Evolutionary conservation across 1,140 invertebrate species (phyloP).

Genomic region (Bicyclus anynana): DNA sequence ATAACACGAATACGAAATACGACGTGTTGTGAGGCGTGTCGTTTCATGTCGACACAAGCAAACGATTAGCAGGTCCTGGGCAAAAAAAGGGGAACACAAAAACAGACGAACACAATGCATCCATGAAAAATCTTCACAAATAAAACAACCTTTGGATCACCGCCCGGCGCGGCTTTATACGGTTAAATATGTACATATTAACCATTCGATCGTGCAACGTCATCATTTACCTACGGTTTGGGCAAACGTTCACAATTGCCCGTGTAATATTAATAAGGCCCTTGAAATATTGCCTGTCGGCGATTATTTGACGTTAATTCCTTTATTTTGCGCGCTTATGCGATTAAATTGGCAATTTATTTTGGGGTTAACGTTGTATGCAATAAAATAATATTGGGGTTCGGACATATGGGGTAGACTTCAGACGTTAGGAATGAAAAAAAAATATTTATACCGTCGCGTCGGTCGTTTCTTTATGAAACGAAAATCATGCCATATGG

Average conservation of each 20-base stretch:
- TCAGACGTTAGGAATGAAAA: no score
- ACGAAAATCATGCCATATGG: no score
- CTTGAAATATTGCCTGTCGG: constrained; percentile 32
- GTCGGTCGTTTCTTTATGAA: no score
- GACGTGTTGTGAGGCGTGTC: constrained; percentile 41
- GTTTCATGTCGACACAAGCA: constrained; percentile 59
- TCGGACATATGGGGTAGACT: no score
- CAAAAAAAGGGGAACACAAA: constrained; percentile 44
- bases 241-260: constrained; percentile 41
- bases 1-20: constrained; percentile 18
- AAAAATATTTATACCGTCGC: no score
- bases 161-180: constrained; percentile 30
- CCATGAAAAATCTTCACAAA: constrained; percentile 60
- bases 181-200: constrained; percentile 43
- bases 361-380: not conserved
- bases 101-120: constrained; percentile 48
- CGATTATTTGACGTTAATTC: constrained; percentile 16
- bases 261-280: constrained; percentile 46
- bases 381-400: not conserved
- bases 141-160: constrained; percentile 48
- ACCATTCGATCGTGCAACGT: constrained; percentile 39
- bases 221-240: constrained; percentile 41
- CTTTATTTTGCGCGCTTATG: constrained; percentile 6
- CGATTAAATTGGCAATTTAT: constrained; percentile 1
- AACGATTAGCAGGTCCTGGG: constrained; percentile 41